These are phyloP conservation scores for Dryobota labecula DNA, from an alignment of 2,888 invertebrate genomes.

Conservation along the genomic window DNA sequence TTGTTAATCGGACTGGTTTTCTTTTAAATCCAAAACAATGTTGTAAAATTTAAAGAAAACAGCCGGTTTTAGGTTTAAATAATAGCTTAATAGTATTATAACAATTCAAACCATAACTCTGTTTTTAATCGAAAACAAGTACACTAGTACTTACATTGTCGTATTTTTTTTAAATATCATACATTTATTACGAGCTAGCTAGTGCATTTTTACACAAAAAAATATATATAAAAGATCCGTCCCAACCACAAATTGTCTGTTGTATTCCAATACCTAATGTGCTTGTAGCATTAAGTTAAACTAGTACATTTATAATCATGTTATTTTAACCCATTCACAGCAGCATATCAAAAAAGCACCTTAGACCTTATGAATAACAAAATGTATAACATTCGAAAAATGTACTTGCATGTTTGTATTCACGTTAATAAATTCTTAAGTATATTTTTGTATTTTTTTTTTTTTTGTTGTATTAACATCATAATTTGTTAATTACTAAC, in stretches of 20 bases:
- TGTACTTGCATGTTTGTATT: slow-evolving; percentile 89
- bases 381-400: slow-evolving; percentile 82
- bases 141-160: slow-evolving; percentile 46
- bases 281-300: slow-evolving; percentile 75
- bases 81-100: slow-evolving; percentile 61
- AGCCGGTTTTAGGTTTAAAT: slow-evolving; percentile 69
- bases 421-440: slow-evolving; percentile 83
- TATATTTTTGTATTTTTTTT: slow-evolving; percentile 66
- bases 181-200: slow-evolving; percentile 67
- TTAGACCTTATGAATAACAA: slow-evolving; percentile 74
- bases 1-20: slow-evolving; percentile 72
- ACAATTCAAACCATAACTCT: slow-evolving; percentile 59
- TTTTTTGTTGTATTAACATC: no score
- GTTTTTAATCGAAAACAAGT: slow-evolving; percentile 66
- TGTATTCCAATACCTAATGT: slow-evolving; percentile 67
- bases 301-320: slow-evolving; percentile 70
- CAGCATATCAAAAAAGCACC: slow-evolving; percentile 83
- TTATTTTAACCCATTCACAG: slow-evolving; percentile 83
- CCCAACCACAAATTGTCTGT: slow-evolving; percentile 72
- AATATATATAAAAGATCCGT: slow-evolving; percentile 76
- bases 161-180: slow-evolving; percentile 50
- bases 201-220: slow-evolving; percentile 69
- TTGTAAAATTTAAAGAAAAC: slow-evolving; percentile 68
- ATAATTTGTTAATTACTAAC: no score
- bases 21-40: slow-evolving; percentile 67